Evolutionary conservation across 2,113 vertebrate genomes (phyloP), one percentile per base, ranked within the genome.

Genomic region (Sigmodon hispidus): DNA sequence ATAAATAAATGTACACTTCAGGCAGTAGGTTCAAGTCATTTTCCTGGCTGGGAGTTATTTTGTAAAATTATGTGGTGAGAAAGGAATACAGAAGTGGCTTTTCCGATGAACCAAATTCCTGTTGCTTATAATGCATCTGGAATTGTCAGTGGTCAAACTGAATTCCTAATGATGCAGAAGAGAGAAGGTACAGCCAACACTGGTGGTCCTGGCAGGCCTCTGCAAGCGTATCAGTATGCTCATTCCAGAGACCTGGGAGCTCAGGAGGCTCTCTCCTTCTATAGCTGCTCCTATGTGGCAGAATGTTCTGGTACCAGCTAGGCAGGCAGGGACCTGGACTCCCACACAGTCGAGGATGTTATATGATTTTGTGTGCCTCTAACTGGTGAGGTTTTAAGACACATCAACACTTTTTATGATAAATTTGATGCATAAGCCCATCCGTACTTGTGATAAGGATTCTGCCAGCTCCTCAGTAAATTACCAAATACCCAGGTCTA

Each of bases 101-200:
- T 97, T 97, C 93, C 94, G 92, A 90, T 43, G 95, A 97, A 87
- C 91, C 45, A 90, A 72, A 84, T 91, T 96, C 67, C 24, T 87
- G 89, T 97, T 98, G 96, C 96, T 95, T 96, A 52, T 92, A 73
- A 79, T 92, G 65, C 96, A 97, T 97, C 92, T 96, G 55, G 11
- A 92, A 92, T 76, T 88, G 90, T 98, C 95, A 95, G 96, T 97
- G 97, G 94, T 97, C 95, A 96, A 87, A 97, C 65, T 90, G 97
- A 97, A 97, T 96, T 95, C 97, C 95, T 98, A 96, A 98, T 98
- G 97, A 98, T 94, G 8, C 93, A 96, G 94, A 89, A 95, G 95
- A 96, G 79, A 63, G 96, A 93, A 96, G 91, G 1, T 57, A n/a
- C 34, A 65, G 31, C 48, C 59, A 63, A 57, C 40, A 19, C 52